phyloP scores from a whole-genome alignment of 2,113 vertebrate genomes.

The Centropus bengalensis region DNA sequence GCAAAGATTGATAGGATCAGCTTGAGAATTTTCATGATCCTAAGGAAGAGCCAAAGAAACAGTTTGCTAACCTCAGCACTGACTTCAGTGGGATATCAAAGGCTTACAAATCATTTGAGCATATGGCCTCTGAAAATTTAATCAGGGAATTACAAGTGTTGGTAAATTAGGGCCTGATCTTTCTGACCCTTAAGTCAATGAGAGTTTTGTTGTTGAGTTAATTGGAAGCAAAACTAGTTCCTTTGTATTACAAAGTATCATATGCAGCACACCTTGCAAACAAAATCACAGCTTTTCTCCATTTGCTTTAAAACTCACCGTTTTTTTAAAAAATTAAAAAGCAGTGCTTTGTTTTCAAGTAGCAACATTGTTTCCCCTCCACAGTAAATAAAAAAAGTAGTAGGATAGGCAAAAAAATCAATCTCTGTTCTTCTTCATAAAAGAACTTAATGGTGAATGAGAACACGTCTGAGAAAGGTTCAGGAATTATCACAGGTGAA shows the following conservation, averaged over 20 bases:
- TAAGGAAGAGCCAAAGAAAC: neutral
- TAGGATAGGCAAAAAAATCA: neutral
- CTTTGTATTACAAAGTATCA: neutral
- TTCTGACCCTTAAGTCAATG: neutral
- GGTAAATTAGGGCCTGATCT: neutral
- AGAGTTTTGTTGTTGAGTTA: neutral
- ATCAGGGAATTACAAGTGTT: neutral
- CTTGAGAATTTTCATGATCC: neutral
- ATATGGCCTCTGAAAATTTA: slow-evolving; percentile 31
- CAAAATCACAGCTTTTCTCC: neutral
- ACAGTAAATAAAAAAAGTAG: neutral
- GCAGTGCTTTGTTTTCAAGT: neutral
- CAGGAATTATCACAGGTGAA: neutral
- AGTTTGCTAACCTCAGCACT: neutral
- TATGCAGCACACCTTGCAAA: neutral
- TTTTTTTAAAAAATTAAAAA: neutral
- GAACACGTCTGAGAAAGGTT: neutral
- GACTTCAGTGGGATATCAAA: slow-evolving; percentile 13
- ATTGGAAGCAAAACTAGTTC: neutral
- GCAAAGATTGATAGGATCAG: neutral
- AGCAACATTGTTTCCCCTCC: neutral
- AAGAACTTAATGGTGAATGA: neutral
- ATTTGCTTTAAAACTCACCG: neutral
- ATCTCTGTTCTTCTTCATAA: neutral
- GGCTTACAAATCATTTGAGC: neutral